Conservation (phyloP, 2,888 invertebrate species). For the Hydriomena furcata region DNA sequence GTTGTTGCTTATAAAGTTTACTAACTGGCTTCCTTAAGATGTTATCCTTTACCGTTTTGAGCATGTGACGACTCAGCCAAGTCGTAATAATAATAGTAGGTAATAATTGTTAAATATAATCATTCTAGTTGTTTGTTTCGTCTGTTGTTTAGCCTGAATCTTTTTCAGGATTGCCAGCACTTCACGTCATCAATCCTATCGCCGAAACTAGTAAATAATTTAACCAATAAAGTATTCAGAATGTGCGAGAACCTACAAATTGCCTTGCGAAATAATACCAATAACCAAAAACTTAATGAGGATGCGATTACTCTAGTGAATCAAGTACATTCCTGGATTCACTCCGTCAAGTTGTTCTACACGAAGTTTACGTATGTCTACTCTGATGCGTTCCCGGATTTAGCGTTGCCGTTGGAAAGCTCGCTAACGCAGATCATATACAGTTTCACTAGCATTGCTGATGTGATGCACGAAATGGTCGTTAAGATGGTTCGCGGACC, state of each 20-base stretch:
- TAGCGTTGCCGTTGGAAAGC: slow-evolving; percentile 88
- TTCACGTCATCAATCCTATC: slow-evolving; percentile 73
- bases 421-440: slow-evolving; percentile 87
- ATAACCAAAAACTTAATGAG: slow-evolving; percentile 38
- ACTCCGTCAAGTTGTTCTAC: slow-evolving; percentile 82
- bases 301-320: slow-evolving; percentile 59
- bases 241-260: slow-evolving; percentile 43
- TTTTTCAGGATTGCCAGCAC: slow-evolving; percentile 77
- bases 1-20: too few species aligned
- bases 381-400: slow-evolving; percentile 89
- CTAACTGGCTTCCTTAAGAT: too few species aligned
- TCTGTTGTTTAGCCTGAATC: too few species aligned
- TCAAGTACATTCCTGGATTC: slow-evolving; percentile 77
- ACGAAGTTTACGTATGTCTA: slow-evolving; percentile 81
- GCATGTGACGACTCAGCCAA: too few species aligned
- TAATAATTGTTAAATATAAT: too few species aligned
- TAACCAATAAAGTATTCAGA: slow-evolving; percentile 50
- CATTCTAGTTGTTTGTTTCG: background rate
- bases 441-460: slow-evolving; percentile 84
- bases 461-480: slow-evolving; percentile 76
- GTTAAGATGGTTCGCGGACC: slow-evolving; percentile 59
- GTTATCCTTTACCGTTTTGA: too few species aligned
- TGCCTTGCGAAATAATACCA: slow-evolving; percentile 36
- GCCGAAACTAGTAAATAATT: slow-evolving; percentile 50
- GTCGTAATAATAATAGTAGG: too few species aligned